Percentiles rank a stretch among this genome's conserved stretches.
Conservation (phyloP, 2,888 invertebrate species). For the Ecliptopera silaceata region DNA sequence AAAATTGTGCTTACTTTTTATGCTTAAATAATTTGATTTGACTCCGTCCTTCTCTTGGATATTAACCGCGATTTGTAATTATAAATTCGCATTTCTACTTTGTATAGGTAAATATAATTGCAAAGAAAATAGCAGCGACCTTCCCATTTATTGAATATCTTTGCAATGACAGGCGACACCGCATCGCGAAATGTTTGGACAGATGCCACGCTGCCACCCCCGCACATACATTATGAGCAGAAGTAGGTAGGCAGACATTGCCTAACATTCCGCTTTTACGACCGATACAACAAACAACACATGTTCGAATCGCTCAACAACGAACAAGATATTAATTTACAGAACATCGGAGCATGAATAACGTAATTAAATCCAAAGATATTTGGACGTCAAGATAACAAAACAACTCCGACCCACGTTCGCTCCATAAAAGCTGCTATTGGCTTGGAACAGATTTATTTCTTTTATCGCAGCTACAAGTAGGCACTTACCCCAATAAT, state of each 20-base stretch:
- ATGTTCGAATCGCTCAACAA: conserved; percentile 59
- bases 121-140: conserved; percentile 19
- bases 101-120: not conserved
- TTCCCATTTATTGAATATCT: conserved; percentile 49
- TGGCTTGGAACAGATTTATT: conserved; percentile 38
- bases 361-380: conserved; percentile 31
- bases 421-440: conserved; percentile 37
- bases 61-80: not conserved
- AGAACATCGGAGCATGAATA: conserved; percentile 36
- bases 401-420: conserved; percentile 34
- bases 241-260: conserved; percentile 29
- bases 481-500: conserved; percentile 93
- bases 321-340: conserved; percentile 60
- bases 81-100: not conserved
- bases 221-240: conserved; percentile 17
- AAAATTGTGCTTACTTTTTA: conserved; percentile 6
- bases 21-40: not conserved
- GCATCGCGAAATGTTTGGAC: conserved; percentile 57
- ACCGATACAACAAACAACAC: conserved; percentile 60
- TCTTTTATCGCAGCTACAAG: conserved; percentile 35
- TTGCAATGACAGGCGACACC: conserved; percentile 46
- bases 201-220: conserved; percentile 52
- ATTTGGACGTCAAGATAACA: conserved; percentile 36
- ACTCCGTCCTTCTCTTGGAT: too few species aligned
- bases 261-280: conserved; percentile 56